phyloP scores from a whole-genome alignment of 2,888 invertebrate genomes.

The Mylabris sibirica region DNA sequence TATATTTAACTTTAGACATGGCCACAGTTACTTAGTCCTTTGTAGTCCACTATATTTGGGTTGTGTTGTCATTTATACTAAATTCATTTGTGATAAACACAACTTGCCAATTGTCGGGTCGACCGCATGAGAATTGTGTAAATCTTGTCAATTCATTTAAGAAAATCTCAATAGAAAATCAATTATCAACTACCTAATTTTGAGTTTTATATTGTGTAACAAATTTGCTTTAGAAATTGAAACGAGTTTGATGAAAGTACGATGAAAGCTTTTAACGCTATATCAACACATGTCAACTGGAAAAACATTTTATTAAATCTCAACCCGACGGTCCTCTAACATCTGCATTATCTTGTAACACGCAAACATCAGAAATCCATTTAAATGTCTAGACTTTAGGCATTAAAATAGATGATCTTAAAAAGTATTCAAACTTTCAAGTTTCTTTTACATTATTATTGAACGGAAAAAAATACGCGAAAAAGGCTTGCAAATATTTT shows the following conservation, averaged over 20 bases:
- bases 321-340: constrained; percentile 37
- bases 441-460: constrained; percentile 44
- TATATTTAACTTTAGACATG: constrained; percentile 52
- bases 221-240: constrained; percentile 41
- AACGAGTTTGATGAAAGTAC: constrained; percentile 43
- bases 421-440: constrained; percentile 44
- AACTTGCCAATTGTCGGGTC: constrained; percentile 38
- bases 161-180: too few species aligned
- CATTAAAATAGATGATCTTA: constrained; percentile 54
- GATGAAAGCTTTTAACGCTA: constrained; percentile 49
- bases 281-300: constrained; percentile 49
- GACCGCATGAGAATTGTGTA: constrained; percentile 26
- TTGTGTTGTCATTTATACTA: constrained; percentile 33
- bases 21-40: constrained; percentile 45
- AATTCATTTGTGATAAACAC: constrained; percentile 38
- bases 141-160: not conserved
- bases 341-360: constrained; percentile 45
- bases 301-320: constrained; percentile 49
- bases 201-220: too few species aligned
- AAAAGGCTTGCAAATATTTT: constrained; percentile 31
- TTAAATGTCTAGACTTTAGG: constrained; percentile 43
- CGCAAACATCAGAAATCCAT: constrained; percentile 55
- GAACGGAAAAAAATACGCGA: constrained; percentile 24
- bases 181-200: too few species aligned
- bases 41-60: constrained; percentile 43